These are phyloP conservation scores for Anisognathus igniventris DNA, from an alignment of 2,797 vertebrate species.

Conservation along the genomic window DNA sequence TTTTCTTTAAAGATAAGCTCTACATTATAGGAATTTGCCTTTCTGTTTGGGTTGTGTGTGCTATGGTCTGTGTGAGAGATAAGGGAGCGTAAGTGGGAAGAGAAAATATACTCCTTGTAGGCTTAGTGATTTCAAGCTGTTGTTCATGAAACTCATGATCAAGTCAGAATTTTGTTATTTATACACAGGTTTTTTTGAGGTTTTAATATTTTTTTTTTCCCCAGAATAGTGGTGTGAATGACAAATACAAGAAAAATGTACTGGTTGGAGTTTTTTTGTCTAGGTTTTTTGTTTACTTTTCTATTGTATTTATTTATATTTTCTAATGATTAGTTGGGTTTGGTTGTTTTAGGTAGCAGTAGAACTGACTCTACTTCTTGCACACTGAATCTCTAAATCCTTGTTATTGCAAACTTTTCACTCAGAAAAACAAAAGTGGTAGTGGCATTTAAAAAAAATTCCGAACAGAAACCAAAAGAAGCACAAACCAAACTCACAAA, in stretches of 20 bases:
- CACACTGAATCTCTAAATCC: neutral
- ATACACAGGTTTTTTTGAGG: neutral
- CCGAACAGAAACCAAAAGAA: neutral
- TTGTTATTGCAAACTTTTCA: neutral
- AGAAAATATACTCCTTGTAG: neutral
- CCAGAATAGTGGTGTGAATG: neutral
- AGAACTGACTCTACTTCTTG: neutral
- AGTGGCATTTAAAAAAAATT: neutral
- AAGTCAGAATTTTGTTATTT: neutral
- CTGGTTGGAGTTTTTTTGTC: neutral
- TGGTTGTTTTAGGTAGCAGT: neutral
- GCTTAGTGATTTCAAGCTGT: neutral
- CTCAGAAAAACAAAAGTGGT: neutral
- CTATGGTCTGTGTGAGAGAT: neutral
- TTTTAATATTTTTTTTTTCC: neutral
- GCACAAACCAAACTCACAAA: neutral
- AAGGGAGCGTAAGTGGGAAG: neutral
- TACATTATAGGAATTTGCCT: neutral
- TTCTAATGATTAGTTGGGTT: neutral
- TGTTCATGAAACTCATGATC: neutral
- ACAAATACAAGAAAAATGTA: neutral
- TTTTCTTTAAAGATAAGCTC: neutral
- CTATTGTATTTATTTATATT: neutral
- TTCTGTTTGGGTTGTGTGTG: neutral
- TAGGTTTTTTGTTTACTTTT: neutral